These are phyloP conservation scores for Drosophila kohkoa DNA, from an alignment of 1,140 invertebrate species.

Conservation along the genomic window DNA sequence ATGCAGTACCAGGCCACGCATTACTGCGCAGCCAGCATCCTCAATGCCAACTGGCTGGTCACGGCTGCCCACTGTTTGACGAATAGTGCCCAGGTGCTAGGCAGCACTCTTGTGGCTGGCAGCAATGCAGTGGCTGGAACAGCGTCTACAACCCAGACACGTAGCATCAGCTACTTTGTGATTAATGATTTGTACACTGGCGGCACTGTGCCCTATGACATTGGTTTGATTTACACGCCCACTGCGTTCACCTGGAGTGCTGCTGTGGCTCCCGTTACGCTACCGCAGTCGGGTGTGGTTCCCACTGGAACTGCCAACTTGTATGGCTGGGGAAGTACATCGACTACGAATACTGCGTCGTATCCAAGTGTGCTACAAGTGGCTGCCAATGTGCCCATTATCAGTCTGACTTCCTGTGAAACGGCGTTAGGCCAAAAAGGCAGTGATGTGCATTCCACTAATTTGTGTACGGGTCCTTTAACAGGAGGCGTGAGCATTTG, in stretches of 20 bases:
- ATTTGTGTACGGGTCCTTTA: slow-evolving; percentile 86
- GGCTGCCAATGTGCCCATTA: slow-evolving; percentile 74
- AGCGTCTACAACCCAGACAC: slow-evolving; percentile 67
- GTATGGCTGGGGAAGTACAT: slow-evolving; percentile 85
- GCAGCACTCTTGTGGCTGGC: slow-evolving; percentile 69
- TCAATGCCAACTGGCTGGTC: slow-evolving; percentile 86
- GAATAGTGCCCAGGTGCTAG: slow-evolving; percentile 68
- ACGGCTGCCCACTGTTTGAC: slow-evolving; percentile 84
- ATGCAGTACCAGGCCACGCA: slow-evolving; percentile 81
- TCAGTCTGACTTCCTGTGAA: slow-evolving; percentile 60
- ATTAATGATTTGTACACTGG: slow-evolving; percentile 74
- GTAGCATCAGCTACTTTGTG: slow-evolving; percentile 67
- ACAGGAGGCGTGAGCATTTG: slow-evolving; percentile 85
- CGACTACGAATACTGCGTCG: slow-evolving; percentile 73
- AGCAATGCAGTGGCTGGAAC: slow-evolving; percentile 67
- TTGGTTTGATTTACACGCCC: slow-evolving; percentile 86
- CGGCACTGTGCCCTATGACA: slow-evolving; percentile 85
- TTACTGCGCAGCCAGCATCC: slow-evolving; percentile 86
- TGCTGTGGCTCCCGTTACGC: slow-evolving; percentile 82
- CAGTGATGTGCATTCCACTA: slow-evolving; percentile 82
- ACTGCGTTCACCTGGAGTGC: slow-evolving; percentile 84
- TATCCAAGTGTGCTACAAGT: slow-evolving; percentile 84
- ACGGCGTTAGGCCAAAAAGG: slow-evolving; percentile 77
- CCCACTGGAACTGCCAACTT: slow-evolving; percentile 85
- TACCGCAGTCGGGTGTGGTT: slow-evolving; percentile 82